Base-by-base conservation (phyloP, 2,888 invertebrate species). In the Morpho deidamia region DNA sequence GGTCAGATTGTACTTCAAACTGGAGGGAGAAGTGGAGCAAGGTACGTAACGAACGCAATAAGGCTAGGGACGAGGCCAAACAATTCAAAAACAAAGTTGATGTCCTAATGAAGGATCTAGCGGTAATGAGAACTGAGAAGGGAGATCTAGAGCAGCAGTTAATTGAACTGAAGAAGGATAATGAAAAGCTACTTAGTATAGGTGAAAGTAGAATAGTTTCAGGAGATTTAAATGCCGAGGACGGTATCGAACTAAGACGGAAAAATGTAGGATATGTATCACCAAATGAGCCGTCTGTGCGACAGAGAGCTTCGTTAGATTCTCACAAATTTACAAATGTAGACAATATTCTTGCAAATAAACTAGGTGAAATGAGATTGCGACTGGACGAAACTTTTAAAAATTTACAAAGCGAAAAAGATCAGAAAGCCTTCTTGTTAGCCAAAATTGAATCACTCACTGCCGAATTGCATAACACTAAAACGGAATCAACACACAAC, bases 1-100 rank as follows among this genome's bases (percentile, higher is more conserved):
- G 99, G 99, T 98, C 98, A 0, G 99, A 99, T 78, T 99, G 99
- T 78, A 99, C 99, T 0, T 97, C 98, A 95, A 99, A 98, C 96
- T 49, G 99, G 99, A 81, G 88, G 93, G 98, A 91, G 92, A 99
- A 99, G 75, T 99, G 99, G 99, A 96, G 96, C 79, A 97, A 98
- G 87, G 95, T 67, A 38, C 92, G 98, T 51, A 96, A 95, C 75
- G 99, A 99, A 85, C 91, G 98, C 23, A 99, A 99, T 77, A 96
- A 96, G 74, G 95, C 97, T 0, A 90, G 98, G 39, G 98, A 98
- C 68, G 98, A 98, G 81, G 93, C 95, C 1, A 95, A 97, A 76
- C 93, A 94, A 64, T 77, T 97, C 4, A 92, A 96, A 67, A 92
- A 92, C 38, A 97, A 96, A 86, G 85, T 97, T 37, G 98, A 98